Evolutionary conservation across 2,888 invertebrate species (phyloP), one percentile per base, ranked within the genome.

Genomic region (Ecliptopera silaceata): DNA sequence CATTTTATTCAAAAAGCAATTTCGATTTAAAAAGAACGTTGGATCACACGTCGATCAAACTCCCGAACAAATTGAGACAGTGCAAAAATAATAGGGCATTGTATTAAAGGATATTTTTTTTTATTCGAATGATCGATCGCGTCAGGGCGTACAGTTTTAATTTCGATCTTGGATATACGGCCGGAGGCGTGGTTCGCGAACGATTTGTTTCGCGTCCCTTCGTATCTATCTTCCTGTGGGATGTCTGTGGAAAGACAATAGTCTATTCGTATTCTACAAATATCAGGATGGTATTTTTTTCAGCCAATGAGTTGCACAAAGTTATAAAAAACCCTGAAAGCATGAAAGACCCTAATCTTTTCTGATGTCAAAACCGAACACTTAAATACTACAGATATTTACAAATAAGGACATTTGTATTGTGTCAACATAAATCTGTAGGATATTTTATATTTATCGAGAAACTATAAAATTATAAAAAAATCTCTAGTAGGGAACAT

Each of bases 81-180:
- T 85, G 84, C 82, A 83, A 78, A 86, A 86, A 88, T 86, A 86
- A 85, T 80, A 80, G 79, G 73, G 75, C 77, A 81, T 88, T 84
- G 86, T 88, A 88, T 87, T 86, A 87, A 86, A 86, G 72, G 76
- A 88, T n/a, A n/a, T n/a, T n/a, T n/a, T n/a, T n/a, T n/a, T n/a
- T n/a, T n/a, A n/a, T 86, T 86, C 79, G 79, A 86, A 88, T 91
- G 90, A 91, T 90, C 90, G 90, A 91, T 91, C 80, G 87, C 74
- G 84, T 72, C 77, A 78, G 86, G 85, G 87, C 85, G 90, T 87
- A 83, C 84, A 15, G 80, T 90, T 88, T 90, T 88, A 89, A 90
- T 91, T 90, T 88, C 86, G 90, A 89, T 88, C 85, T 79, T 75
- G 74, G 80, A 84, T 86, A 86, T 84, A 81, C 82, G 69, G 78